phyloP scores from a whole-genome alignment of 1,140 invertebrate species.

The Drosophila nasuta region DNA sequence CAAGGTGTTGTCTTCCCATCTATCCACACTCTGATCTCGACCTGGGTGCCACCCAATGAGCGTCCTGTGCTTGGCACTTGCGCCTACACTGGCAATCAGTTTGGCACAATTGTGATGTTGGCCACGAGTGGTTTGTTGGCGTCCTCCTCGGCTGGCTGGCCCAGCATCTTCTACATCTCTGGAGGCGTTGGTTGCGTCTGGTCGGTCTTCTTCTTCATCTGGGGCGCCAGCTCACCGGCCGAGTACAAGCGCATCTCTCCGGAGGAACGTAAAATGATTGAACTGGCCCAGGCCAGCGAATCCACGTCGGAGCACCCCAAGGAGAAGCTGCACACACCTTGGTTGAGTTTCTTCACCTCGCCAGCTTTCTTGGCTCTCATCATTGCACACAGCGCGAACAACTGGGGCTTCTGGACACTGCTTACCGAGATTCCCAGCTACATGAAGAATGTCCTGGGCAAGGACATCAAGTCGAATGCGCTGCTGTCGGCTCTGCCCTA shows the following conservation, averaged over 20 bases:
- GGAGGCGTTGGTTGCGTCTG: conserved; percentile 88
- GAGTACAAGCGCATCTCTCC: conserved; percentile 87
- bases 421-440: conserved; percentile 96
- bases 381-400: conserved; percentile 93
- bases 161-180: conserved; percentile 91
- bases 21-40: conserved; percentile 91
- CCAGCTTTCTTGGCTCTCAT: conserved; percentile 93
- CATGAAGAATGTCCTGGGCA: conserved; percentile 92
- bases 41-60: conserved; percentile 89
- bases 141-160: conserved; percentile 89
- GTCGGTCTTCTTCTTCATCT: conserved; percentile 87
- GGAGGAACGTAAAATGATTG: conserved; percentile 88
- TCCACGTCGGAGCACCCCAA: conserved; percentile 25
- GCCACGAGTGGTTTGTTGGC: conserved; percentile 89
- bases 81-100: conserved; percentile 88
- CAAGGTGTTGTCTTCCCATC: conserved; percentile 93
- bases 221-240: conserved; percentile 89
- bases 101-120: conserved; percentile 90
- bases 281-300: conserved; percentile 70
- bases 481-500: conserved; percentile 93
- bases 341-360: conserved; percentile 92
- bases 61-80: conserved; percentile 86
- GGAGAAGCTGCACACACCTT: conserved; percentile 85
- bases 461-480: conserved; percentile 91
- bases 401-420: conserved; percentile 97